Evolutionary conservation across 2,113 vertebrate species (phyloP).

Genomic region (Fregata magnificens): DNA sequence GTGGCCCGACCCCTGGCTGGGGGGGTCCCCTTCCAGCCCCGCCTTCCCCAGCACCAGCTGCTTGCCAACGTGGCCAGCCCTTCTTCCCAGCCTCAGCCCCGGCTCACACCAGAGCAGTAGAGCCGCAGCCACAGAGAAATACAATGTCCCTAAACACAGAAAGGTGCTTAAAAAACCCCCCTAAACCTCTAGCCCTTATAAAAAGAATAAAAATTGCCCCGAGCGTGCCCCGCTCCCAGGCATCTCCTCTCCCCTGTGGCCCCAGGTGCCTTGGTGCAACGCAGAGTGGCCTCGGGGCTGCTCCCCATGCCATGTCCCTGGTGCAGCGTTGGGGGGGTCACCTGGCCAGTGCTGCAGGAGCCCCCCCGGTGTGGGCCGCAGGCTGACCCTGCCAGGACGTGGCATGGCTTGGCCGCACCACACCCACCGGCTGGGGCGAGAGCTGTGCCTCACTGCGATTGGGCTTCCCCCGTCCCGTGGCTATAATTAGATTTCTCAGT

Average conservation of each 20-base stretch:
- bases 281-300: rapidly evolving
- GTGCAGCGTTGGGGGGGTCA: rapidly evolving
- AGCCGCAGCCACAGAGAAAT: neutral
- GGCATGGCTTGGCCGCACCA: neutral
- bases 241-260: neutral
- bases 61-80: neutral
- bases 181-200: neutral
- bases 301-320: neutral
- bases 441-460: neutral
- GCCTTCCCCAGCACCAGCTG: neutral
- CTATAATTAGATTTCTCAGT: neutral
- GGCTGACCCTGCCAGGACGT: neutral
- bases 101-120: neutral
- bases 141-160: neutral
- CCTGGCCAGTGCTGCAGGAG: neutral
- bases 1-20: neutral
- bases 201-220: neutral
- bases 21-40: neutral
- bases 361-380: rapidly evolving
- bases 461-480: neutral
- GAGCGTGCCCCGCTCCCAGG: neutral
- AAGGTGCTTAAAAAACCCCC: neutral
- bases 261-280: rapidly evolving
- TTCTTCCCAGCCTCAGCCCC: neutral
- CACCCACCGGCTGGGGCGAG: neutral